A percentile compares a stretch with the other conserved stretches of the same genome.
phyloP scores from a whole-genome alignment of 2,888 invertebrate genomes.

The Nephrotoma guestfalica region DNA sequence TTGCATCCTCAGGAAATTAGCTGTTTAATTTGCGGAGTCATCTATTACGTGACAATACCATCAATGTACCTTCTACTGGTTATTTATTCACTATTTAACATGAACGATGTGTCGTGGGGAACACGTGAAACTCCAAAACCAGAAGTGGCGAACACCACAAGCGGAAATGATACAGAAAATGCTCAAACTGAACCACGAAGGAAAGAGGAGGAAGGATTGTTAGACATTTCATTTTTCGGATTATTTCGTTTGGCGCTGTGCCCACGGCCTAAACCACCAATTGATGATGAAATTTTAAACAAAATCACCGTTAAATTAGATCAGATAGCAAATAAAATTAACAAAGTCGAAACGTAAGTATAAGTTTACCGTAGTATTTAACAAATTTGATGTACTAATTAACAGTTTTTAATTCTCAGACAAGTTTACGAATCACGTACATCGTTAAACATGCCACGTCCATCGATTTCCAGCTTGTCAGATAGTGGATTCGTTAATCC shows the following conservation, averaged over 20 bases:
- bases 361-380: neutral
- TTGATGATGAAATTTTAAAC: constrained; percentile 32
- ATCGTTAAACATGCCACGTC: neutral
- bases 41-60: constrained; percentile 86
- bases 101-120: constrained; percentile 91
- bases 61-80: constrained; percentile 89
- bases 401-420: neutral
- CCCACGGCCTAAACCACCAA: constrained; percentile 31
- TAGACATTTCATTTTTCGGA: constrained; percentile 38
- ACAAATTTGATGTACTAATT: neutral
- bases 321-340: constrained; percentile 31
- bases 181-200: constrained; percentile 12
- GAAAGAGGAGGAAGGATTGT: constrained; percentile 32
- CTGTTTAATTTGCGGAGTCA: constrained; percentile 56
- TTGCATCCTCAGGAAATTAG: constrained; percentile 67
- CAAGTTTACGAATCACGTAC: neutral
- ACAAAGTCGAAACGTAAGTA: constrained; percentile 30
- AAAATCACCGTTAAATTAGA: constrained; percentile 30
- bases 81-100: constrained; percentile 82
- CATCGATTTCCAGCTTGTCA: neutral
- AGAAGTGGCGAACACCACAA: neutral
- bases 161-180: neutral
- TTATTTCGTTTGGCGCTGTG: constrained; percentile 40
- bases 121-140: constrained; percentile 54
- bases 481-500: neutral